Base-by-base conservation (phyloP, 1,140 invertebrate genomes). In the Trichomalopsis sarcophagae region DNA sequence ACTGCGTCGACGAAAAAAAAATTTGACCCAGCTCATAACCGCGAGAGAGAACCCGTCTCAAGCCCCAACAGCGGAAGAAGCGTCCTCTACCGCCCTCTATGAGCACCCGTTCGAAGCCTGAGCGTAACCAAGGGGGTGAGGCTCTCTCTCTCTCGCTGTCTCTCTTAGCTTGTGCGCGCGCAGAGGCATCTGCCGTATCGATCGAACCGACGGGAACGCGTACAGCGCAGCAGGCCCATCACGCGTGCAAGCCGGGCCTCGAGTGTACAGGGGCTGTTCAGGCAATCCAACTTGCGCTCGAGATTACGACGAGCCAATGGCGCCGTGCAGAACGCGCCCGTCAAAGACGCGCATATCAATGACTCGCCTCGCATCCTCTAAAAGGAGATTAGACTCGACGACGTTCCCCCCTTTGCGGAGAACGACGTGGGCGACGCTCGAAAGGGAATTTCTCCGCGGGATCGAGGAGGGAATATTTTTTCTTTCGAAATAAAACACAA, bases 101-200 rank as follows among this genome's bases (percentile, higher is more conserved):
- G 88, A 86, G 74, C 69, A 13, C 27, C 21, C 14, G 40, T 69
- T 11, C 81, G 91, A 92, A 89, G 86, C 30, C 62, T 75, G 17
- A 50, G 9, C 40, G 36, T 27, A 23, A 71, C 40, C 68, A 10
- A 47, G 76, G 36, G 36, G 55, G 77, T 66, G 74, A 44, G 30
- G 76, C 47, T 62, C 47, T 14, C 36, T 10, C 47, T 62, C 47
- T 14, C 36, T 10, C 44, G 13, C 44, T 47, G 11, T 47, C 9
- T 55, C 14, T 55, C 1, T 55, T 71, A 77, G 90, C 87, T 89
- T 90, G 91, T 92, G 91, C 91, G 92, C 92, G 71, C 76, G 86
- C 88, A 93, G 27, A 27, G 92, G 90, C 87, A 92, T 85, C 92
- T 93, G 86, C 91, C 89, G 88, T 93, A 93, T 93, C 92, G 92